A percentile compares a stretch with the other conserved stretches of the same genome.
These are phyloP conservation scores for Enchytraeus crypticus DNA, from an alignment of 2,888 invertebrate species.

Conservation along the genomic window DNA sequence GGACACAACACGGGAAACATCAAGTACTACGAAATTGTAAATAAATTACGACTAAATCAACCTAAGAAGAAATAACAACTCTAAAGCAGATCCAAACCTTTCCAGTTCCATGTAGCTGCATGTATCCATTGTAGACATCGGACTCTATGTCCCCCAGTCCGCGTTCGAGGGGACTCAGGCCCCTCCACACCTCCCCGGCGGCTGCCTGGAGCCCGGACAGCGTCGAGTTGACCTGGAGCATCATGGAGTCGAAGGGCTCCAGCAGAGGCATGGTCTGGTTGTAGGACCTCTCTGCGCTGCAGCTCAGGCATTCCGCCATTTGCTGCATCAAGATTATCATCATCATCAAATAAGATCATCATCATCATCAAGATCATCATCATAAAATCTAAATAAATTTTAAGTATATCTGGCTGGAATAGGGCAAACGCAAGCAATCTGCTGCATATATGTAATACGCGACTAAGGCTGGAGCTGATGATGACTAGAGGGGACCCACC, in stretches of 20 bases:
- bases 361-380: constrained; percentile 19
- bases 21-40: too few species aligned
- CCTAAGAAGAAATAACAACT: too few species aligned
- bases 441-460: too few species aligned
- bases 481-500: too few species aligned
- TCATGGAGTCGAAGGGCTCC: constrained; percentile 27
- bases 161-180: constrained; percentile 19
- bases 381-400: too few species aligned
- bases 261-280: constrained; percentile 26
- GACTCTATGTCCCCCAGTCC: constrained; percentile 19
- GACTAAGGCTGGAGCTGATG: too few species aligned
- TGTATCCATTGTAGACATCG: constrained; percentile 15
- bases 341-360: constrained; percentile 22
- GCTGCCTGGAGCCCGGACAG: constrained; percentile 20
- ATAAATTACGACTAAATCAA: too few species aligned
- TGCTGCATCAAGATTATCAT: constrained; percentile 22
- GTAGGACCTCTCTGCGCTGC: constrained; percentile 26
- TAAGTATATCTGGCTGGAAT: too few species aligned
- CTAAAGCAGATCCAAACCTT: constrained; percentile 20
- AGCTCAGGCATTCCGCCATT: constrained; percentile 24
- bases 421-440: too few species aligned
- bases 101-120: constrained; percentile 19
- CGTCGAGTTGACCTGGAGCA: constrained; percentile 24
- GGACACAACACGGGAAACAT: too few species aligned
- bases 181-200: constrained; percentile 19